Conservation (phyloP, 30 jellyfish, hydroid and myxozoan genomes). For the Euphysa ruthae region DNA sequence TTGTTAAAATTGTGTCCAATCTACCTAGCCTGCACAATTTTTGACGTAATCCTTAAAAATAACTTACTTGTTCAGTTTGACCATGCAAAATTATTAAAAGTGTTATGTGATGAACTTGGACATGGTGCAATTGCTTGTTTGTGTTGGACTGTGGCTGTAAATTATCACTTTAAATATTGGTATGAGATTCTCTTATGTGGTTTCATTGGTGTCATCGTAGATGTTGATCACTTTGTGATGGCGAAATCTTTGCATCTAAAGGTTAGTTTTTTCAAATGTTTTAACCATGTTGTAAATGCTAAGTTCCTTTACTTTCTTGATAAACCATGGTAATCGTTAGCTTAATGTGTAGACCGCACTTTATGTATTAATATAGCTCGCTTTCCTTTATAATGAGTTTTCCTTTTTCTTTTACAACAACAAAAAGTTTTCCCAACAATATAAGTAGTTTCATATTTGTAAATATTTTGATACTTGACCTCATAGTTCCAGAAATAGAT, state of each 20-base stretch:
- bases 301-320: too few species aligned
- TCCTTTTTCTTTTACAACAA: too few species aligned
- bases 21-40: background rate
- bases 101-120: conserved; percentile 38
- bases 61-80: background rate
- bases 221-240: conserved; percentile 53
- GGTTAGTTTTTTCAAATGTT: conserved; percentile 16
- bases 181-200: conserved; percentile 21
- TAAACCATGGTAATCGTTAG: too few species aligned
- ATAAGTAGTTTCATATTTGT: too few species aligned
- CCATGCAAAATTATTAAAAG: background rate
- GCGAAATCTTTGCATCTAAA: conserved; percentile 58
- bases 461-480: too few species aligned
- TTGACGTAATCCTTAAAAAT: background rate
- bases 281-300: background rate
- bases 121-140: conserved; percentile 71
- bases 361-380: too few species aligned
- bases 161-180: background rate
- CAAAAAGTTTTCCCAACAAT: too few species aligned
- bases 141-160: conserved; percentile 44
- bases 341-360: too few species aligned
- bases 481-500: too few species aligned
- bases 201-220: conserved; percentile 34
- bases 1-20: background rate
- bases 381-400: too few species aligned